Evolutionary conservation across 2,888 invertebrate species (phyloP).

Genomic region (Pyrrhia umbra): DNA sequence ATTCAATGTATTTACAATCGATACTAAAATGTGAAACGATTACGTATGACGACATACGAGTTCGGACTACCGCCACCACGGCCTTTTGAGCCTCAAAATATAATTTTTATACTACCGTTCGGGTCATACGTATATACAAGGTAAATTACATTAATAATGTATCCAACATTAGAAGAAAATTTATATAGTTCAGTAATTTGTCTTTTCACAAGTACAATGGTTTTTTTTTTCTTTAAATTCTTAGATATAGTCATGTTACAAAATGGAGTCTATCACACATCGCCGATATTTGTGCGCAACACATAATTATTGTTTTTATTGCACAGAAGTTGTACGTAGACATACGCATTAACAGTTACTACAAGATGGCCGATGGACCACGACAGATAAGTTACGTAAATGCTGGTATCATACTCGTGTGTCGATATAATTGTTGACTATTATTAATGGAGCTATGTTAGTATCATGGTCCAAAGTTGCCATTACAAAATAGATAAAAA

Average conservation of each 20-base stretch:
- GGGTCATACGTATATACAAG: conserved; percentile 89
- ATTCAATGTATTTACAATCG: conserved; percentile 87
- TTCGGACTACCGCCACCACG: conserved; percentile 74
- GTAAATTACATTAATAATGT: conserved; percentile 84
- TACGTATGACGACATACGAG: conserved; percentile 84
- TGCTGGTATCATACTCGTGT: conserved; percentile 40
- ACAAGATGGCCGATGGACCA: conserved; percentile 61
- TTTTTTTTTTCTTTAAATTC: conserved; percentile 70
- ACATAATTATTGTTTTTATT: conserved; percentile 63
- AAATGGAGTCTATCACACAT: conserved; percentile 84
- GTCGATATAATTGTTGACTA: conserved; percentile 32
- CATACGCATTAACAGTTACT: conserved; percentile 50
- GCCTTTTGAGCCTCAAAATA: conserved; percentile 83
- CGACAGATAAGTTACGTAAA: conserved; percentile 49
- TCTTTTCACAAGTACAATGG: conserved; percentile 70
- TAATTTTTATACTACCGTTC: conserved; percentile 79
- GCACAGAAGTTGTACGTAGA: conserved; percentile 62
- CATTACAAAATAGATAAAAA: conserved; percentile 46
- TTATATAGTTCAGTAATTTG: conserved; percentile 79
- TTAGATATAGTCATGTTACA: conserved; percentile 67
- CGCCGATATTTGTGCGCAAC: conserved; percentile 85
- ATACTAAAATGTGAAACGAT: conserved; percentile 80
- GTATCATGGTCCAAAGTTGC: conserved; percentile 57
- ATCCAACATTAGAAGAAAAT: conserved; percentile 83
- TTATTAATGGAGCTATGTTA: conserved; percentile 30